Evolutionary conservation across 64 coral and sea anemone species (phyloP).

Genomic region (Pocillopora damicornis): DNA sequence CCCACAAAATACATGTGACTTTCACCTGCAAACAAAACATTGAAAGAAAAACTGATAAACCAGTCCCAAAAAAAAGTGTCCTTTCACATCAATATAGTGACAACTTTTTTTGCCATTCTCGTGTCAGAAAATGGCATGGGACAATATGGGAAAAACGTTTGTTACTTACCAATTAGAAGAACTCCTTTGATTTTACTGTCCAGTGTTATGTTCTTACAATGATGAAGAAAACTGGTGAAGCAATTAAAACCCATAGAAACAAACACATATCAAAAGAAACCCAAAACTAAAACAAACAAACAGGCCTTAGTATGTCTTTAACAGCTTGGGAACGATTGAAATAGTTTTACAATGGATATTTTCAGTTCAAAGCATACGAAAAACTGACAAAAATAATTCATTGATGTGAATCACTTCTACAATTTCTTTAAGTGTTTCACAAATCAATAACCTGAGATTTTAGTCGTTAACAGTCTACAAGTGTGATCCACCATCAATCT

Average conservation of each 20-base stretch:
- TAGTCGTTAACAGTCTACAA: no score
- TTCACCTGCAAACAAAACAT: conserved; percentile 53
- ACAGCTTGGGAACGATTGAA: no score
- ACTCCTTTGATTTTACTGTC: conserved; percentile 83
- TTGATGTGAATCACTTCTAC: no score
- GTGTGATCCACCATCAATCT: no score
- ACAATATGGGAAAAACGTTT: background rate
- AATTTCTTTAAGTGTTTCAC: no score
- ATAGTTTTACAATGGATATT: no score
- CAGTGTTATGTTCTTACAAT: conserved; percentile 67
- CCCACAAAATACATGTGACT: conserved; percentile 92
- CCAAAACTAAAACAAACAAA: background rate
- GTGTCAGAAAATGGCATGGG: background rate
- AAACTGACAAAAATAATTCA: no score
- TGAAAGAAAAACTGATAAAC: background rate
- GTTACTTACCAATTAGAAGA: conserved; percentile 70
- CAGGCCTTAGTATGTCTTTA: background rate
- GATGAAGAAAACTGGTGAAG: conserved; percentile 55
- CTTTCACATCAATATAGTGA: no score
- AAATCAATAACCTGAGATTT: no score
- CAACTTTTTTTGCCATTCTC: no score
- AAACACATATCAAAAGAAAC: background rate
- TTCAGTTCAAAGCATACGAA: no score
- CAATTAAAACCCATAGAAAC: background rate
- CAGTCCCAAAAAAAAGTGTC: no score